Base-by-base conservation (phyloP, 2,888 invertebrate species). In the Rhorus exstirpatorius region DNA sequence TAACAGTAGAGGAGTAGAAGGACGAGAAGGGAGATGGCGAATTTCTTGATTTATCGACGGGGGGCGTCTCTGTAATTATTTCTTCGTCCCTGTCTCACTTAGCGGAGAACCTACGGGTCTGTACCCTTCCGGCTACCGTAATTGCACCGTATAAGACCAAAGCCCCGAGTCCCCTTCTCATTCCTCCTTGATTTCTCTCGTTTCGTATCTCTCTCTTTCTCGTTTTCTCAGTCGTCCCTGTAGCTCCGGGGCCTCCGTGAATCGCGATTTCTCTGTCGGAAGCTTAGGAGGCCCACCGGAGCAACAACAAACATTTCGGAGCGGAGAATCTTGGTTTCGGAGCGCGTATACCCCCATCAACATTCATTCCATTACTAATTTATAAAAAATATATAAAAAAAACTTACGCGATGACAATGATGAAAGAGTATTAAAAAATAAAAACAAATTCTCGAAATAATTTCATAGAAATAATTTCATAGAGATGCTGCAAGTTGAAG, bases 61-160 rank as follows among this genome's bases (percentile, higher is more conserved):
- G 89, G 87, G 89, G 90, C 90, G 90, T 91, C 91, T 90, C 91
- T 92, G 90, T 91, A 92, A 92, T 92, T 92, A 92, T 92, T 92
- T 91, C 89, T 89, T 89, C 86, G 89, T 90, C 89, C 86, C 85
- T 86, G 86, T 88, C 84, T 84, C 85, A 84, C 84, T 84, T 84
- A 83, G 78, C 81, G 78, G 84, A 85, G 87, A 82, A 71, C 41
- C 65, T 60, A 63, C 72, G 78, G 70, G 60, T 79, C 86, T 83
- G 87, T 88, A 86, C 87, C 90, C 90, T 90, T 90, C 89, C 89
- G 90, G 90, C 89, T 90, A 89, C 89, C 86, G 90, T 89, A 87
- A 86, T 89, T 84, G 87, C 84, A 84, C 86, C 87, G 82, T 81
- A n/a, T n/a, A 85, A 83, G 81, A 68, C 82, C 83, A 75, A 77